These are phyloP conservation scores for Leptobrachium ailaonicum DNA, from an alignment of 2,113 vertebrate genomes.

Conservation along the genomic window DNA sequence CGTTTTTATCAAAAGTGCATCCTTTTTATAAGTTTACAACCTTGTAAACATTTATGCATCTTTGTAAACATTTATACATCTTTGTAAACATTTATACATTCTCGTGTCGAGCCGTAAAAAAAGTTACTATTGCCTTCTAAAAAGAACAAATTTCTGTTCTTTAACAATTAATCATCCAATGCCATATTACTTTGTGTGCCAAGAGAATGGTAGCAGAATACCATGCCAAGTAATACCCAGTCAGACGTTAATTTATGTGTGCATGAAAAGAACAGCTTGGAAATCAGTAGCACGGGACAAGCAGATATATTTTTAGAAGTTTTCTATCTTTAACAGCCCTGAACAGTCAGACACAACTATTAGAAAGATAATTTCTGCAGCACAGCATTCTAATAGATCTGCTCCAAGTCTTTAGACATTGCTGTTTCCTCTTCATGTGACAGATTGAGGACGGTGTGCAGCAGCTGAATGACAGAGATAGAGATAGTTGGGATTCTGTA, in stretches of 20 bases:
- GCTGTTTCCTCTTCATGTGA: conserved; percentile 60
- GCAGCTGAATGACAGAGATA: conserved; percentile 64
- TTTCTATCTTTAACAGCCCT: conserved; percentile 11
- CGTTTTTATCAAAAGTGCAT: too few species aligned
- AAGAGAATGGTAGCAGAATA: too few species aligned
- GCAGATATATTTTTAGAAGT: conserved; percentile 8
- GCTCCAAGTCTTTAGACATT: conserved; percentile 49
- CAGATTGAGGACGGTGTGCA: conserved; percentile 73
- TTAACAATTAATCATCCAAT: too few species aligned
- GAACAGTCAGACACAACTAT: conserved; percentile 23
- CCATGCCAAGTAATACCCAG: too few species aligned
- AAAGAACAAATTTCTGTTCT: too few species aligned
- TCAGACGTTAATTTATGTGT: not conserved
- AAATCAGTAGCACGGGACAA: conserved; percentile 1
- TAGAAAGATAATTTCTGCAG: conserved; percentile 17
- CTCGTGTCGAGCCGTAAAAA: too few species aligned
- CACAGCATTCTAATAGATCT: conserved; percentile 48
- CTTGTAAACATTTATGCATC: too few species aligned
- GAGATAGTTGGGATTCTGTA: conserved; percentile 59
- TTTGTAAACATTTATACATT: too few species aligned
- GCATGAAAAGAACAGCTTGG: not conserved
- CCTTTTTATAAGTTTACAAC: too few species aligned
- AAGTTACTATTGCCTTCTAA: too few species aligned
- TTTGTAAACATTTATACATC: too few species aligned
- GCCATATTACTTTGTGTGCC: too few species aligned